A percentile compares a stretch with the other conserved stretches of the same genome.
These are phyloP conservation scores for Benitochromis conjunctus DNA, from an alignment of 2,113 vertebrate genomes.

Conservation along the genomic window DNA sequence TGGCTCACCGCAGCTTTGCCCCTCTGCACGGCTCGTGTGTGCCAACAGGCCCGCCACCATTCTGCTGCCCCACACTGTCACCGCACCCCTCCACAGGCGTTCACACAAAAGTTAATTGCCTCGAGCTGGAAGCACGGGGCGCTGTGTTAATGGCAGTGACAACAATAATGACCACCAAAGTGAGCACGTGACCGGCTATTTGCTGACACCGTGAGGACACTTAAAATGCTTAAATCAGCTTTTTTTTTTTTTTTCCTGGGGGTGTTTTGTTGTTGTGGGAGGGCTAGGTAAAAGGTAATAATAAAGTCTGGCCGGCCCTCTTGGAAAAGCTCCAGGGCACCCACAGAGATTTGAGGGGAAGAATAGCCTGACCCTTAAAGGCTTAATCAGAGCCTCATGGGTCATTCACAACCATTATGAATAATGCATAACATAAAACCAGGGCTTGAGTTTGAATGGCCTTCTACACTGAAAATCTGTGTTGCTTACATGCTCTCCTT, in stretches of 20 bases:
- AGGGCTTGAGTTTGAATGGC: neutral
- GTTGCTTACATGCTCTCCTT: neutral
- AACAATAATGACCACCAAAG: neutral
- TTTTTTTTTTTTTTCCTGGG: neutral
- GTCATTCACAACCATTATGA: neutral
- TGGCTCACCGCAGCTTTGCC: neutral
- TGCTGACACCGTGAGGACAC: neutral
- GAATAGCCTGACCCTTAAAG: neutral
- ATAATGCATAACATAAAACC: conserved; percentile 9
- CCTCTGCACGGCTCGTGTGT: neutral
- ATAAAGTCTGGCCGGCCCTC: neutral
- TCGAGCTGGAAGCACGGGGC: neutral
- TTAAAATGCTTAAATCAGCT: neutral
- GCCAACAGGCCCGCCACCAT: neutral
- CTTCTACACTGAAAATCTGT: neutral
- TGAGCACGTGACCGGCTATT: neutral
- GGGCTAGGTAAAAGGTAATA: neutral
- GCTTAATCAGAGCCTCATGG: neutral
- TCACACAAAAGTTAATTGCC: neutral
- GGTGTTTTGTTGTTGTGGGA: neutral
- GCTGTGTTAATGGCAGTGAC: neutral
- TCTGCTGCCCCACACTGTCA: neutral
- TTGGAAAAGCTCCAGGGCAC: neutral
- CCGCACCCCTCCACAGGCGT: neutral
- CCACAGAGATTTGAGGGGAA: neutral